Evolutionary conservation across 2,888 invertebrate genomes (phyloP).

Genomic region (Caenorhabditis becei): DNA sequence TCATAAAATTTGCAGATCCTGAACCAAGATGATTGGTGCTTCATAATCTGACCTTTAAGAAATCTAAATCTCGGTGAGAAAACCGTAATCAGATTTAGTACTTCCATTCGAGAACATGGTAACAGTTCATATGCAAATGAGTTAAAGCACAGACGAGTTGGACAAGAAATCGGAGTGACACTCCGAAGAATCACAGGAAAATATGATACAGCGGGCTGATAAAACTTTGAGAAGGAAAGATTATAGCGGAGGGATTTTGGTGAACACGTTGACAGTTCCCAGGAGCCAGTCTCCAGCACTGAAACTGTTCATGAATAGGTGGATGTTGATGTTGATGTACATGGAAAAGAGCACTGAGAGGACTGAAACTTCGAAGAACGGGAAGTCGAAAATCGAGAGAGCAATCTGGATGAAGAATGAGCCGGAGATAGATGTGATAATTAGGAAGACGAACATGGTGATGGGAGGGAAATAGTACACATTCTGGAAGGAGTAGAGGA

Average conservation of each 20-base stretch:
- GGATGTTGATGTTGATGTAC: constrained; percentile 33
- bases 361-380: constrained; percentile 13
- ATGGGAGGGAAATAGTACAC: constrained; percentile 4
- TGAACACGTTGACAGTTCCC: constrained; percentile 27
- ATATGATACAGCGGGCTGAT: not conserved
- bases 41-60: not conserved
- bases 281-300: constrained; percentile 24
- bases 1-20: constrained; percentile 3
- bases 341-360: constrained; percentile 26
- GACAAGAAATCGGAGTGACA: not conserved
- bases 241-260: constrained; percentile 24
- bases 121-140: not conserved
- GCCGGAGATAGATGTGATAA: not conserved
- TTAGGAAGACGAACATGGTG: constrained; percentile 18
- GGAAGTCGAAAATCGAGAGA: constrained; percentile 49
- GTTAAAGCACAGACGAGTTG: not conserved
- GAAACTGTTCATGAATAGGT: constrained; percentile 23
- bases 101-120: not conserved
- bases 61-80: not conserved
- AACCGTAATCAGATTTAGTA: not conserved
- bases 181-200: constrained; percentile 19
- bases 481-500: constrained; percentile 49
- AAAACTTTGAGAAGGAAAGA: not conserved
- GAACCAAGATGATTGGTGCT: not conserved
- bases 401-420: constrained; percentile 34